Evolutionary conservation across 2,797 vertebrate genomes (phyloP).

Genomic region (Chelon labrosus): DNA sequence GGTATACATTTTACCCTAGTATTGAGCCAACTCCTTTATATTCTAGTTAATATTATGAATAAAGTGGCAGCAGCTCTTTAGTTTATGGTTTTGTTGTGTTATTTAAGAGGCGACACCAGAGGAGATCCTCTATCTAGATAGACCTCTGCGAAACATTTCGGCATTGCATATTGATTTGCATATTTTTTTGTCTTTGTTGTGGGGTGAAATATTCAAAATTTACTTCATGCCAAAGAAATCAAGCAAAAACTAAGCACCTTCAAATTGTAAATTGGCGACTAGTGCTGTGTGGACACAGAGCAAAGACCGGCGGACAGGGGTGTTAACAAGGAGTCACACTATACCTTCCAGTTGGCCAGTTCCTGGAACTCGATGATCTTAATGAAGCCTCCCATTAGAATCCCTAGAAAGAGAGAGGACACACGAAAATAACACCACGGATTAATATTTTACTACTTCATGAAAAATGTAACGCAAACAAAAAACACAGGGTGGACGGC

Average conservation of each 20-base stretch:
- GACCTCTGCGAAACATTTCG: not conserved
- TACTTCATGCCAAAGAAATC: not conserved
- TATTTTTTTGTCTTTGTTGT: not conserved
- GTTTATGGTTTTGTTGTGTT: not conserved
- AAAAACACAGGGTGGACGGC: slow-evolving; percentile 1
- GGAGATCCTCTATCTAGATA: not conserved
- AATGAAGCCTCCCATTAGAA: slow-evolving; percentile 98
- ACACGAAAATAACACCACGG: slow-evolving; percentile 21
- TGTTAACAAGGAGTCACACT: slow-evolving; percentile 17
- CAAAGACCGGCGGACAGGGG: not conserved
- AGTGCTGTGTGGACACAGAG: slow-evolving; percentile 7
- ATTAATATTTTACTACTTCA: slow-evolving; percentile 39
- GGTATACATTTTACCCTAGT: not conserved
- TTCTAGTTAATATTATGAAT: slow-evolving; percentile 11
- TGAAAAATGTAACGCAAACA: slow-evolving; percentile 24
- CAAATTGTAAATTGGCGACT: not conserved
- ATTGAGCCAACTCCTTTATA: not conserved
- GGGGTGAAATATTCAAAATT: slow-evolving; percentile 1
- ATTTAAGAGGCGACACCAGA: not conserved
- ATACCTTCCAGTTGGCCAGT: slow-evolving; percentile 99
- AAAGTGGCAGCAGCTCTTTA: not conserved
- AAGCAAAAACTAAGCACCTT: not conserved
- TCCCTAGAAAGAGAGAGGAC: slow-evolving; percentile 86
- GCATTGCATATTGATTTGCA: not conserved
- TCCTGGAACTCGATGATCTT: slow-evolving; percentile 98